phyloP scores from a whole-genome alignment of 2,888 invertebrate species.

The Seladonia tumulorum region DNA sequence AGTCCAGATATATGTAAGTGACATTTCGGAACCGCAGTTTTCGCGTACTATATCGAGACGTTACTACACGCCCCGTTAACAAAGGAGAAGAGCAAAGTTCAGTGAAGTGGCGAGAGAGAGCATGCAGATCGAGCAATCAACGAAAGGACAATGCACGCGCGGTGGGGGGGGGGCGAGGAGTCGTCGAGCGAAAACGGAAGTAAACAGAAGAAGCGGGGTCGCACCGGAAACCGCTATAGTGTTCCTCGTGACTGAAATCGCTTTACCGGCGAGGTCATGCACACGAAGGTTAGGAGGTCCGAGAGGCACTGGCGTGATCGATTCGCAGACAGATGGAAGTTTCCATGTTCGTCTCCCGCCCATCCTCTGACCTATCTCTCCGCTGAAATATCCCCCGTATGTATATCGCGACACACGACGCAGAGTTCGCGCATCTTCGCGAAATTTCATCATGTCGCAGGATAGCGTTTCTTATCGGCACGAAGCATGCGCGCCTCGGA shows the following conservation, averaged over 20 bases:
- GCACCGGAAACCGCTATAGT: constrained; percentile 42
- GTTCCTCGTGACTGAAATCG: constrained; percentile 39
- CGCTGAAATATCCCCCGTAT: constrained; percentile 45
- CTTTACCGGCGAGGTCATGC: constrained; percentile 47
- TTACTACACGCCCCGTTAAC: background rate
- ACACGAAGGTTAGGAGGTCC: constrained; percentile 54
- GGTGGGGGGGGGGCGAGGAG: background rate
- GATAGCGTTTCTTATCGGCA: constrained; percentile 17
- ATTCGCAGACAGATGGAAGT: constrained; percentile 54
- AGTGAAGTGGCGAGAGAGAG: background rate
- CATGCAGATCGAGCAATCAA: background rate
- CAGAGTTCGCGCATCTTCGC: constrained; percentile 3
- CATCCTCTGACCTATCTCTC: constrained; percentile 43
- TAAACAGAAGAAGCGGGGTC: constrained; percentile 21
- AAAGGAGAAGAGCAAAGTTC: constrained; percentile 3
- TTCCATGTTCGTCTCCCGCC: constrained; percentile 48
- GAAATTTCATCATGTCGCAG: constrained; percentile 24
- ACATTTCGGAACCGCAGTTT: background rate
- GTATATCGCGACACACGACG: constrained; percentile 9
- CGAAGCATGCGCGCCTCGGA: background rate
- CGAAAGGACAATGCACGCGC: constrained; percentile 2
- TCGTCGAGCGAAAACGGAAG: constrained; percentile 34
- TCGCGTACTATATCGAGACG: background rate
- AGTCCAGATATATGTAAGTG: background rate
- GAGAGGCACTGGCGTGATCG: constrained; percentile 30